Evolutionary conservation across 2,113 vertebrate genomes (phyloP).

Genomic region (Potamarius usumacintae): DNA sequence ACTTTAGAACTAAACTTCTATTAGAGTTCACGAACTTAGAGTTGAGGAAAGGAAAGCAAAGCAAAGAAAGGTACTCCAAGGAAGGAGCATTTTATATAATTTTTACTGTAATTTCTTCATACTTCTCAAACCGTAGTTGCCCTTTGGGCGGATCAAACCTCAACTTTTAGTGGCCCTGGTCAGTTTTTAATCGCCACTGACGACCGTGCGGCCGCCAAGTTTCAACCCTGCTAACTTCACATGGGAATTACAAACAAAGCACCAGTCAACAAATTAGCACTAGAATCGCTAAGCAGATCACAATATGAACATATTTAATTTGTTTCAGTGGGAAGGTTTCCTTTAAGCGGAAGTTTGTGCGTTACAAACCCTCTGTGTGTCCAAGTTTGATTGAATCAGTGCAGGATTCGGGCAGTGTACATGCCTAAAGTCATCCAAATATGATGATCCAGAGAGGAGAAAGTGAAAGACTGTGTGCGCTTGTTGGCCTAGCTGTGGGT

Average conservation of each 20-base stretch:
- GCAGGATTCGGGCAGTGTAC: conserved; percentile 16
- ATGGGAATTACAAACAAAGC: not conserved
- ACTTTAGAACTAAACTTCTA: too few species aligned
- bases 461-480: not conserved
- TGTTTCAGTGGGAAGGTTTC: not conserved
- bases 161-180: too few species aligned
- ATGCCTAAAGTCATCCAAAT: conserved; percentile 39
- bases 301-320: not conserved
- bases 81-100: too few species aligned
- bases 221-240: too few species aligned
- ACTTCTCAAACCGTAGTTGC: too few species aligned
- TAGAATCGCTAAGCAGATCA: not conserved
- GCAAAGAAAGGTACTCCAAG: too few species aligned
- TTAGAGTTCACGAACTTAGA: too few species aligned
- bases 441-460: conserved; percentile 11
- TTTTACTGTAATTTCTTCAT: too few species aligned
- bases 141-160: too few species aligned
- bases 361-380: not conserved
- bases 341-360: not conserved
- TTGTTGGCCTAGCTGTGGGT: not conserved
- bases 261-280: not conserved
- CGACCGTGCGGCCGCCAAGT: too few species aligned
- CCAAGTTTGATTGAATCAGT: not conserved
- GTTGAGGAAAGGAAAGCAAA: too few species aligned
- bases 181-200: too few species aligned